Conservation (phyloP, 2,797 vertebrate genomes). For the Paedocypris micromegethes region DNA sequence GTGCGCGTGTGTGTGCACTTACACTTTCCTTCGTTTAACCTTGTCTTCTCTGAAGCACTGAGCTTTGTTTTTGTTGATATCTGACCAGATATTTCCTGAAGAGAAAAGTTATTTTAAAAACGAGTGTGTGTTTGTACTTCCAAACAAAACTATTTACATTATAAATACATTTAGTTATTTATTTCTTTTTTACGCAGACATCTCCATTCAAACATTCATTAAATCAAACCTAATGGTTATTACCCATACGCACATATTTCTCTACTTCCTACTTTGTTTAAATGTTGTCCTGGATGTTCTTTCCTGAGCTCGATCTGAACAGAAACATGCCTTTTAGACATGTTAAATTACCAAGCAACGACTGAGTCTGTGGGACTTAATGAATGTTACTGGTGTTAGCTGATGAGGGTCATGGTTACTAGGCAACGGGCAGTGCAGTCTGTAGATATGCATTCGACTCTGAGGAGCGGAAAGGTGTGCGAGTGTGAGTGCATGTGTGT, state of each 20-base stretch:
- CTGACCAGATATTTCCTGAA: neutral
- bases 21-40: neutral
- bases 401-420: conserved; percentile 43
- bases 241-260: too few relatives aligned
- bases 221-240: too few relatives aligned
- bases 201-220: too few relatives aligned
- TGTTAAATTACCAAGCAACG: conserved; percentile 29
- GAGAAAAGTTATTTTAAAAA: too few relatives aligned
- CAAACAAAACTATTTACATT: too few relatives aligned
- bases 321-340: conserved; percentile 23
- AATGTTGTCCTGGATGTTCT: neutral
- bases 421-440: conserved; percentile 30
- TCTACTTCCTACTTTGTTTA: too few relatives aligned
- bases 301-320: conserved; percentile 7
- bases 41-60: conserved; percentile 11
- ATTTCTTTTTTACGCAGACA: too few relatives aligned
- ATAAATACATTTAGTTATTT: too few relatives aligned
- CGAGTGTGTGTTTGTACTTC: too few relatives aligned
- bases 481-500: conserved; percentile 31
- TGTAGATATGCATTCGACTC: conserved; percentile 43
- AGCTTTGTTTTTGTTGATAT: conserved; percentile 5
- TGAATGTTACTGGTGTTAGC: conserved; percentile 34
- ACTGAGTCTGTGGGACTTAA: conserved; percentile 28
- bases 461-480: conserved; percentile 28
- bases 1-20: conserved; percentile 1